phyloP scores from a whole-genome alignment of 2,113 vertebrate genomes.

The Egretta garzetta region DNA sequence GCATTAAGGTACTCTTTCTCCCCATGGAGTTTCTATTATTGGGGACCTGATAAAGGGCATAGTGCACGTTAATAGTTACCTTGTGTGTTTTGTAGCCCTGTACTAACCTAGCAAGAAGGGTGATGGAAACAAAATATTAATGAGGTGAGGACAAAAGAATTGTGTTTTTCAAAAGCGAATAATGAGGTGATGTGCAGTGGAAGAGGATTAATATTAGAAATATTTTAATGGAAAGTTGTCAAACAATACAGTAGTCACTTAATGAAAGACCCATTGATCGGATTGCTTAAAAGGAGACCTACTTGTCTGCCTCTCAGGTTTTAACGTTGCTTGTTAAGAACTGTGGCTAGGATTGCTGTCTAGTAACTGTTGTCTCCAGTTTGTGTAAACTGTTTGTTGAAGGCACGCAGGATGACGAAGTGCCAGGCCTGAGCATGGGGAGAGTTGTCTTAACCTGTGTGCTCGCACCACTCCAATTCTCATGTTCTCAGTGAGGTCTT shows the following conservation, averaged over 20 bases:
- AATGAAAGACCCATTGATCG: neutral
- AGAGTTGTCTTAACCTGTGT: neutral
- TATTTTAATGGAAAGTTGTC: neutral
- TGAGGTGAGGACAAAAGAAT: neutral
- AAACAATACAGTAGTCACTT: neutral
- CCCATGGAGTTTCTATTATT: fast-evolving
- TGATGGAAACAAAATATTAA: neutral
- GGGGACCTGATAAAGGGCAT: neutral
- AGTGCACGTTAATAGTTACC: neutral
- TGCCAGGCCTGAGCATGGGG: neutral
- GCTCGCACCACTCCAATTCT: fast-evolving
- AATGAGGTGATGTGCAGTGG: neutral
- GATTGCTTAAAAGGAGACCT: neutral
- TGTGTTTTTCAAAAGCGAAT: neutral
- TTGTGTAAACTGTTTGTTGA: neutral
- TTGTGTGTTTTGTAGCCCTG: neutral
- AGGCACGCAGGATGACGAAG: fast-evolving
- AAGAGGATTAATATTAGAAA: neutral
- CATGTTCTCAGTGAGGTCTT: neutral
- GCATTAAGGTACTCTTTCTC: fast-evolving
- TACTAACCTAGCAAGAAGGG: neutral
- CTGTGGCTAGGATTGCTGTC: neutral
- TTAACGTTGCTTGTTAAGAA: neutral
- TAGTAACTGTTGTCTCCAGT: neutral
- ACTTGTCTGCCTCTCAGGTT: neutral